Evolutionary conservation across 2,888 invertebrate genomes (phyloP).

Genomic region (Furcula furcula): DNA sequence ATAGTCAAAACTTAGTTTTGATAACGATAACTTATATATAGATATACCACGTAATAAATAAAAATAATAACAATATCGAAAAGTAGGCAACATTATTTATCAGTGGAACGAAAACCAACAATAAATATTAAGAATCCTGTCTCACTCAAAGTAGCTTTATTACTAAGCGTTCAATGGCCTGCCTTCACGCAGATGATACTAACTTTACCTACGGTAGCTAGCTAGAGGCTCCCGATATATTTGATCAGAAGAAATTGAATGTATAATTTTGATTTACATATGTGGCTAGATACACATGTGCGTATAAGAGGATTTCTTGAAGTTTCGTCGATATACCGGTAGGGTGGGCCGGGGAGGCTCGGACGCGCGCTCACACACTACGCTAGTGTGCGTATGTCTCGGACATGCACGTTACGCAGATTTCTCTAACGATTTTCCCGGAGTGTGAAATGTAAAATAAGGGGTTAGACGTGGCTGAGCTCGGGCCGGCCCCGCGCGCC

Average conservation of each 20-base stretch:
- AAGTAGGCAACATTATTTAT: no score
- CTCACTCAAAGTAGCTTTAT: no score
- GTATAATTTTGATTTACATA: conserved; percentile 63
- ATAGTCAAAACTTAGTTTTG: no score
- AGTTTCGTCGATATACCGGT: conserved; percentile 74
- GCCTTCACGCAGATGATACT: no score
- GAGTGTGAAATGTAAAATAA: conserved; percentile 83
- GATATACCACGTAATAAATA: no score
- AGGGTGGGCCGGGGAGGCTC: conserved; percentile 51
- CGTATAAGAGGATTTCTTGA: conserved; percentile 76
- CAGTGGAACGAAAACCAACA: no score
- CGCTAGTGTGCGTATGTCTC: conserved; percentile 70
- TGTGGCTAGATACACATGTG: conserved; percentile 60
- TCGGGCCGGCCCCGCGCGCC: conserved; percentile 45
- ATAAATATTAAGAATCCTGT: no score
- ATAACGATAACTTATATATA: no score
- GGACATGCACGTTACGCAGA: conserved; percentile 80
- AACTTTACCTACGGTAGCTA: no score
- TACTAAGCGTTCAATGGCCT: no score
- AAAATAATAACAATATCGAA: no score
- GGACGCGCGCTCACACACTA: conserved; percentile 45
- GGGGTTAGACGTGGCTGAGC: conserved; percentile 76
- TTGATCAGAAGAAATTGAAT: conserved; percentile 50
- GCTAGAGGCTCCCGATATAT: conserved; percentile 23
- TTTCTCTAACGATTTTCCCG: conserved; percentile 82